Base-by-base conservation (phyloP, 2,797 vertebrate species). In the Trachurus trachurus region DNA sequence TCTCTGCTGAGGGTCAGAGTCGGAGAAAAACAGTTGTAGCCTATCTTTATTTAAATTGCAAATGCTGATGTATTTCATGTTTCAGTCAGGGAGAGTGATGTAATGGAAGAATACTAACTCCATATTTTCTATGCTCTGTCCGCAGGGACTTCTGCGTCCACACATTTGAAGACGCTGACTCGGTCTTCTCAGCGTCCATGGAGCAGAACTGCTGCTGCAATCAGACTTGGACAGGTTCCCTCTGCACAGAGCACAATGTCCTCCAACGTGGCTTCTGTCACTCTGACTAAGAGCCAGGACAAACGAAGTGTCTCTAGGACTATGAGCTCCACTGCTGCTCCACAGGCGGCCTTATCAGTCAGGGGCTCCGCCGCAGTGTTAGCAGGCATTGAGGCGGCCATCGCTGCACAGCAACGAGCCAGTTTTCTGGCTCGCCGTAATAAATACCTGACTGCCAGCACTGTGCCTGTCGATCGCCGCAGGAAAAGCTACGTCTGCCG, bases 401-500 rank as follows among this genome's bases (percentile, higher is more conserved):
- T 86, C 0, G 53, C 78, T 1, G 75, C 81, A 0, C 81, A 79
- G 31, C 85, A 78, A 29, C 69, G n/a, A 54, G 71, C 82, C 53
- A 56, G 63, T 57, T 26, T 80, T 4, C n/a, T 78, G 26, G 37
- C 74, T 52, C 37, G 1, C 66, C 71, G 66, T 49, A 66, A 34
- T 9, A 70, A 71, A 68, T 42, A 37, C 34, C 74, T 61, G 2
- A 11, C 39, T 0, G 11, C 9, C 0, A 4, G 17, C 57, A 5
- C 17, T 0, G 4, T 13, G 6, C 1, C 45, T 1, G 42, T 74
- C 0, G 87, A 89, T 1, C 84, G 82, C 3, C 92, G 92, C 49
- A 83, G 84, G 58, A 93, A 85, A 78, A 90, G 81, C 63, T 94
- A 92, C 1, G 70, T 89, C 8, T 95, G 94, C 62, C 82, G 83